Evolutionary conservation across 2,888 invertebrate species (phyloP), one percentile per base, ranked within the genome.

Genomic region (Vannuccia rotundouncinata): DNA sequence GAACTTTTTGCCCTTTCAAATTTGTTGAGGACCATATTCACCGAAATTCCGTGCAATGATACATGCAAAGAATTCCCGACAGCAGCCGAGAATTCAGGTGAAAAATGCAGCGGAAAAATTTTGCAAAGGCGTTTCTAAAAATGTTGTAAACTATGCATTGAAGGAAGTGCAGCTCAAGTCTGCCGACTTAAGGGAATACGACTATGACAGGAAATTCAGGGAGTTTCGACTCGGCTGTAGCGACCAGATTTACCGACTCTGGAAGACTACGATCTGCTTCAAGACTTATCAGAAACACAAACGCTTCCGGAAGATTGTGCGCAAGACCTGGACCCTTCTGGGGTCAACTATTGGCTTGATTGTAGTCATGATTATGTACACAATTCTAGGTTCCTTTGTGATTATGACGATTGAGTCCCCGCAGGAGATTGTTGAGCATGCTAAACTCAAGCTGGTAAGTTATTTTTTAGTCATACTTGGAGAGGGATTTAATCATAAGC

Each of bases 201-300:
- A 45, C 45, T 66, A 66, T 22, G 66, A 66, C 66, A 5, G 25
- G 66, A 66, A 66, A 22, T 66, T 66, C 66, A 66, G 25, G 66
- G 66, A 66, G 66, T 22, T 66, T 5, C 66, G 66, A 22, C 66
- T 66, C 2, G 66, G 66, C 66, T 66, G 5, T 27, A 66, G 10
- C 22, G 66, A 22, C 10, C 5, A 13, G 2, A 13, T 66, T 27
- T 66, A 66, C 22, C 66, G 66, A 5, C 66, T 66, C 66, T 66
- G 66, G 66, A 66, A 66, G 66, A 22, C 66, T 2, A 66, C 66
- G 17, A n/a, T 66, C 66, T 66, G 66, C 66, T 66, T 66, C 66
- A 66, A 66, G 22, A 22, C 13, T 27, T 66, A 66, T 22, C 66
- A 22, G 66, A 17, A 27, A 66, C 66, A 66, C 66, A 66, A 66